Evolutionary conservation across 2,888 invertebrate species (phyloP).

Genomic region (Odontocolon sp.): DNA sequence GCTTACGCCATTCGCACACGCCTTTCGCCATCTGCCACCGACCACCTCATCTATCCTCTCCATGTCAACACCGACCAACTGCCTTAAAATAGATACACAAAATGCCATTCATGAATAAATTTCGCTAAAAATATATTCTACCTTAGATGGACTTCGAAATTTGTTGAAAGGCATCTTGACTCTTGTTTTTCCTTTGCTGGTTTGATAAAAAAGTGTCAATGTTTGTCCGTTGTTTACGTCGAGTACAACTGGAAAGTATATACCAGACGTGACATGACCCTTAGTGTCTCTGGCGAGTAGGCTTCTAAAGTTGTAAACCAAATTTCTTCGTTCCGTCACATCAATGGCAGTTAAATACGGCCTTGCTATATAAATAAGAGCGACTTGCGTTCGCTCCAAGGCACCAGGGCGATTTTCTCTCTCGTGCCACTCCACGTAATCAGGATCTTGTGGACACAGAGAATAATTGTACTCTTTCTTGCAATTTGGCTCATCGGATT

Average conservation of each 20-base stretch:
- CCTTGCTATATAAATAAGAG: constrained; percentile 90
- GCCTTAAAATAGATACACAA: no score
- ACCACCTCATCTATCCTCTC: no score
- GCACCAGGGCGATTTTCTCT: constrained; percentile 86
- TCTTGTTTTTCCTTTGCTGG: constrained; percentile 85
- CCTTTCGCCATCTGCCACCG: no score
- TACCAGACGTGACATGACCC: constrained; percentile 91
- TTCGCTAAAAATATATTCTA: constrained; percentile 70
- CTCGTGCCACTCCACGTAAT: constrained; percentile 94
- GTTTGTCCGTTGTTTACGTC: constrained; percentile 74
- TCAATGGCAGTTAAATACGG: constrained; percentile 91
- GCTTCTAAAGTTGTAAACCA: constrained; percentile 92
- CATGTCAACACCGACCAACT: no score
- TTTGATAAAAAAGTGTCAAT: constrained; percentile 91
- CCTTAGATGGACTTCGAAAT: constrained; percentile 84
- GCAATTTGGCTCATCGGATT: constrained; percentile 88
- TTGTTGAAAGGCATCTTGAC: constrained; percentile 89
- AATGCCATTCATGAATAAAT: no score
- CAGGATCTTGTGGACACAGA: constrained; percentile 85
- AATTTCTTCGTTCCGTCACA: constrained; percentile 93
- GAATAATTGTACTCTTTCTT: constrained; percentile 93
- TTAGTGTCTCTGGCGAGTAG: constrained; percentile 91
- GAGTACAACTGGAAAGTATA: constrained; percentile 91
- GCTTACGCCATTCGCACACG: no score
- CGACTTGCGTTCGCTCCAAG: constrained; percentile 84